A percentile compares a stretch with the other conserved stretches of the same genome.
Evolutionary conservation across 2,797 vertebrate genomes (phyloP).

Genomic region (Sebastes wilsoni): DNA sequence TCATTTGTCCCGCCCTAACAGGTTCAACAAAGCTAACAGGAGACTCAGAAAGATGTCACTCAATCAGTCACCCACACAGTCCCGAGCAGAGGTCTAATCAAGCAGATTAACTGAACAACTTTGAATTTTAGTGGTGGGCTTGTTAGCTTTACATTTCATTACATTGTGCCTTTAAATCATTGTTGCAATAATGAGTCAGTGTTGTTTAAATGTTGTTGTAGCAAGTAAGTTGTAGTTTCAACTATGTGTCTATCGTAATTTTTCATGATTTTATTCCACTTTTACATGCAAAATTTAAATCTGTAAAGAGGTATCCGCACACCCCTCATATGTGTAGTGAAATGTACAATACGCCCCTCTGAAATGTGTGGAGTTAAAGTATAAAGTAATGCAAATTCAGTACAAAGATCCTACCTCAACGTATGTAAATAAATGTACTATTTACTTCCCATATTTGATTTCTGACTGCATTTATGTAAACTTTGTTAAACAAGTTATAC

Average conservation of each 20-base stretch:
- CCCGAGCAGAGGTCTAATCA: too few species aligned
- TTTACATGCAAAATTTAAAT: background rate
- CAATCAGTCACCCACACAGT: too few species aligned
- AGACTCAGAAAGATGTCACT: too few species aligned
- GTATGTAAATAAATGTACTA: background rate
- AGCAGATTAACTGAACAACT: too few species aligned
- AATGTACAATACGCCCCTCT: background rate
- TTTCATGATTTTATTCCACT: background rate
- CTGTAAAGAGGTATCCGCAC: background rate
- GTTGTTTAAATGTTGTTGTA: background rate
- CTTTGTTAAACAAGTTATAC: background rate
- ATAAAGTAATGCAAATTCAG: background rate
- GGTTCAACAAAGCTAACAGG: too few species aligned
- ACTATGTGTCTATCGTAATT: background rate
- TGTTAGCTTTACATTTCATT: too few species aligned
- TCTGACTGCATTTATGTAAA: background rate
- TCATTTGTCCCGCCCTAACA: too few species aligned
- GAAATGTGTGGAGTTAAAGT: background rate
- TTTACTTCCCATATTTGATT: background rate
- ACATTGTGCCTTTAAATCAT: too few species aligned
- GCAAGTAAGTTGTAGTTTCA: background rate
- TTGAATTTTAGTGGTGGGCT: too few species aligned
- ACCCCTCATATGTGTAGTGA: background rate
- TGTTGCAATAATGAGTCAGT: background rate
- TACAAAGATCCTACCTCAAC: background rate